These are phyloP conservation scores for Carollia perspicillata DNA, from an alignment of 2,113 vertebrate species.

Conservation along the genomic window DNA sequence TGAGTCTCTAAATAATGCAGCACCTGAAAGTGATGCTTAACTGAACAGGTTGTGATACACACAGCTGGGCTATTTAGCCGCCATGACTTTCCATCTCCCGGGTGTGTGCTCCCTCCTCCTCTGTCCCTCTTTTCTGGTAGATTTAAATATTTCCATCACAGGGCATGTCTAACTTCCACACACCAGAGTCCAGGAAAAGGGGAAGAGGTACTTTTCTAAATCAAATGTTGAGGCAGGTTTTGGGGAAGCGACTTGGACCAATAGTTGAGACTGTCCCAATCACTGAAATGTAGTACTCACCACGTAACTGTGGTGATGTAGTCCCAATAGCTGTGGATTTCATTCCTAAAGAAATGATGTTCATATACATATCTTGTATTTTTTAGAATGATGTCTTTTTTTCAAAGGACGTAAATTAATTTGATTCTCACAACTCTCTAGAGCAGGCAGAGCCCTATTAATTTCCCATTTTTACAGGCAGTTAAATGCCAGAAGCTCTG, in stretches of 20 bases:
- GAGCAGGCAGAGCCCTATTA: not conserved
- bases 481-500: not conserved
- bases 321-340: not conserved
- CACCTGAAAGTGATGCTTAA: not conserved
- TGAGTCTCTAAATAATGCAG: slow-evolving; percentile 52
- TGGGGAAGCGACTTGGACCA: not conserved
- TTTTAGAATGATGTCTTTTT: not conserved
- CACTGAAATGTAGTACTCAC: not conserved
- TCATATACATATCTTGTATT: not conserved
- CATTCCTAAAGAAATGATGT: not conserved
- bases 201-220: not conserved
- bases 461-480: not conserved
- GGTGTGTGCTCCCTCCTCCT: not conserved
- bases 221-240: not conserved
- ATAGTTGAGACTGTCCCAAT: not conserved
- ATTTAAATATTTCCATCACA: not conserved
- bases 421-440: not conserved
- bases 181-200: not conserved
- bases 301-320: too few relatives aligned
- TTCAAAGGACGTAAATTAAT: not conserved
- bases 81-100: not conserved
- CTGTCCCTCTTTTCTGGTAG: not conserved
- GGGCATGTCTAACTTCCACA: not conserved
- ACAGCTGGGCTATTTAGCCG: not conserved
- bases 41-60: not conserved